These are phyloP conservation scores for Misgurnus mizolepis DNA, from an alignment of 2,113 vertebrate genomes.

Conservation along the genomic window DNA sequence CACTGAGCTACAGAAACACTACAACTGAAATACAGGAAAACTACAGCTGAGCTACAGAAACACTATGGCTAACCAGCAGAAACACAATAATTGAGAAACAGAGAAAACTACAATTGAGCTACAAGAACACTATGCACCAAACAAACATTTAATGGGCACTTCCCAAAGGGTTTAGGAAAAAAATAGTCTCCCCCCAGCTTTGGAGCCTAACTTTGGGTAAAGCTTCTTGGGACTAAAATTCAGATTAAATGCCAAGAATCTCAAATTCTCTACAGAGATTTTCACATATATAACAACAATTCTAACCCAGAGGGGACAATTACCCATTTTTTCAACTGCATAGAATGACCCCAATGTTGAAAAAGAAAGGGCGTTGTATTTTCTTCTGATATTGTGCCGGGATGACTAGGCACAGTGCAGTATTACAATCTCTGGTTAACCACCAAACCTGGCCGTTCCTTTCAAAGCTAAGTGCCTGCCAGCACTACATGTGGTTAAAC, in stretches of 20 bases:
- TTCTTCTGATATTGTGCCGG: slow-evolving; percentile 63
- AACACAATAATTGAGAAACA: no score
- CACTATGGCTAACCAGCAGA: no score
- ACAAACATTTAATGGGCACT: no score
- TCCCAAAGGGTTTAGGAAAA: no score
- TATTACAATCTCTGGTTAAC: slow-evolving; percentile 70
- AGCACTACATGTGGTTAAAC: slow-evolving; percentile 44
- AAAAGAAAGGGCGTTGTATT: slow-evolving; percentile 50
- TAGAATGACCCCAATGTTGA: slow-evolving; percentile 42
- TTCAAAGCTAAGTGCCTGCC: slow-evolving; percentile 52
- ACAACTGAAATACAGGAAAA: no score
- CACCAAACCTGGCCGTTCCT: slow-evolving; percentile 64
- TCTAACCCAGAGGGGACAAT: slow-evolving; percentile 40
- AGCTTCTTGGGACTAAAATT: neutral
- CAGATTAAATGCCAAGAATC: no score
- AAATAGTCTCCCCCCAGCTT: neutral
- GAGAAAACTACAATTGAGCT: no score
- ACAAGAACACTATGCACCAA: no score
- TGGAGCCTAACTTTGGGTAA: neutral
- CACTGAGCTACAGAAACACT: no score
- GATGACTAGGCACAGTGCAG: slow-evolving; percentile 53
- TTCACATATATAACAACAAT: neutral
- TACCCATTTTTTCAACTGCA: slow-evolving; percentile 44
- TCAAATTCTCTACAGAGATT: neutral
- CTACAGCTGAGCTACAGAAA: no score